Base-by-base conservation (phyloP, 2,888 invertebrate genomes). In the Phalangium opilio region DNA sequence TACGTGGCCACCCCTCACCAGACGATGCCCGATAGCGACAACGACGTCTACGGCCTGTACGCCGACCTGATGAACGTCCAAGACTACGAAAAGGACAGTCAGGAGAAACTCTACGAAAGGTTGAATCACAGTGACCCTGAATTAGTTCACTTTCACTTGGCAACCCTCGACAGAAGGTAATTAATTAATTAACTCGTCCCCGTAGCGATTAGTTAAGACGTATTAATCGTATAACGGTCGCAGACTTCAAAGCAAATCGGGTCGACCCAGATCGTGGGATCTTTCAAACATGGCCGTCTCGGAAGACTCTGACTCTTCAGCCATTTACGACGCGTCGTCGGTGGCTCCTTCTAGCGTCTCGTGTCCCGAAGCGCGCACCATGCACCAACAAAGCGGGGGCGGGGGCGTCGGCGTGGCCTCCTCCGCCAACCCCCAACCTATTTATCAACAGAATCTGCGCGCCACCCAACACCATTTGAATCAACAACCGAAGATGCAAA, bases 31-130 rank as follows among this genome's bases (percentile, higher is more conserved):
- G 51, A 51, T 45, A 70, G 73, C 45, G 72, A 72, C 47, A 85
- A 83, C 61, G 86, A 89, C 65, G 85, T 89, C 0, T 89, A 87
- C 62, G 87, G 86, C 0, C 69, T 90, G 1, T 90, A 87, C 62
- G 84, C 83, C 1, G 86, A 89, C 61, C 69, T 90, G 48, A 84
- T 90, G 75, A 85, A 85, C 63, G 80, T 85, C 1, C 83, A 82
- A 61, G 85, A 86, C 61, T 83, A 84, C 58, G 84, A 82, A 47
- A 81, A 80, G n/a, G 81, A 80, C 54, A 76, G 76, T 4, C 78
- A 79, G 52, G 77, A 79, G 48, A 76, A 78, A 0, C 76, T 82
- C 33, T 80, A 79, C 59, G 85, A 85, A 59, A 76, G 81, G 0
- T 68, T 84, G 46, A 71, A 84, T 11, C 72, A 83, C 43, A 83